Percentiles rank a stretch among this genome's conserved stretches.
These are phyloP conservation scores for Osedax frankpressi DNA, from an alignment of 2,888 invertebrate species.

Conservation along the genomic window DNA sequence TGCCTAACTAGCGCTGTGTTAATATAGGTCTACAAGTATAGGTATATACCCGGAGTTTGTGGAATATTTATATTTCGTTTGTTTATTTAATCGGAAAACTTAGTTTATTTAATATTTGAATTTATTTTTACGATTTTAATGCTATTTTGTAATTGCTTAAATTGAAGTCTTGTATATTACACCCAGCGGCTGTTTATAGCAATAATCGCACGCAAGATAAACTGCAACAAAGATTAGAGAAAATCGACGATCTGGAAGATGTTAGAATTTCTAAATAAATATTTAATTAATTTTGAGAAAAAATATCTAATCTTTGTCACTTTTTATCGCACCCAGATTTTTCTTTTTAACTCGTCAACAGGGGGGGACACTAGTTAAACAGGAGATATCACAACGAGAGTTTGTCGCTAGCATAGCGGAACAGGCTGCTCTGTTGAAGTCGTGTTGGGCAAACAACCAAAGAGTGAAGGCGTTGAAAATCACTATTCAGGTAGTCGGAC, in stretches of 20 bases:
- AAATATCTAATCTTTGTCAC: background rate
- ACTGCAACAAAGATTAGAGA: slow-evolving; percentile 74
- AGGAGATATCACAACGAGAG: slow-evolving; percentile 59
- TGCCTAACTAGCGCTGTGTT: no score
- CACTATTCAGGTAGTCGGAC: slow-evolving; percentile 63
- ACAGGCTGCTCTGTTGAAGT: slow-evolving; percentile 74
- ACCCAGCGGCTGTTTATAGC: background rate
- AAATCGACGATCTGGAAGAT: slow-evolving; percentile 86
- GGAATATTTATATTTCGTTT: no score
- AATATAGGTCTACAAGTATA: no score
- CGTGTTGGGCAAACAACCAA: slow-evolving; percentile 86
- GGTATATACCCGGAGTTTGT: no score
- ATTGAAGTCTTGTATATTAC: no score
- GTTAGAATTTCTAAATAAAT: slow-evolving; percentile 45
- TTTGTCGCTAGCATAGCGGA: slow-evolving; percentile 76
- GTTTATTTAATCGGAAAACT: no score
- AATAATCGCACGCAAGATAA: slow-evolving; percentile 58
- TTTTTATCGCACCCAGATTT: background rate
- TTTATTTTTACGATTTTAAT: no score
- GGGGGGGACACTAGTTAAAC: background rate
- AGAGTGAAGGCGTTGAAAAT: slow-evolving; percentile 81
- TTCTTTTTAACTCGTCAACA: background rate
- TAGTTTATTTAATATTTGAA: no score
- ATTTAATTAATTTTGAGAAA: background rate
- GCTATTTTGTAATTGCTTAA: no score